Base-by-base conservation (phyloP, 1,140 invertebrate genomes). In the Popillia japonica region DNA sequence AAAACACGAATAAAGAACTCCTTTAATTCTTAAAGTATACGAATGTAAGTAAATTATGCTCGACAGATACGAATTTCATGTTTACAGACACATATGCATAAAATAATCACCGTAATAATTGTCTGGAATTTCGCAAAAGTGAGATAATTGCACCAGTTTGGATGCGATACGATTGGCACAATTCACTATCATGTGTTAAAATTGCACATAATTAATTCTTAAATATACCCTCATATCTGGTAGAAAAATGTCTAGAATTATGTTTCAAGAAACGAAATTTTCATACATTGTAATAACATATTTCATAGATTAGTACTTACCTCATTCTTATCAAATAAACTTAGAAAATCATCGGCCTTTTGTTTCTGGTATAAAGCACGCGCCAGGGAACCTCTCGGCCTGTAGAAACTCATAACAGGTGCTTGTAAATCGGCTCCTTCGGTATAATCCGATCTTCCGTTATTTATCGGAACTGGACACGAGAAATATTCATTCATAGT, bases 281-380 rank as follows among this genome's bases (percentile, higher is more conserved):
- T 9, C 42, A 14, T 44, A 44, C 2, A 14, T 44, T 44, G 1
- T 44, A 44, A 7, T 6, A 42, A 6, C 10, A 42, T 64, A n/a
- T 20, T 22, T 6, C 22, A 22, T 4, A 72, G 27, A 11, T 9
- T 72, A 72, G 9, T 22, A 84, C 90, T 90, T 86, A 93, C 93
- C 89, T 91, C 88, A 74, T 87, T 88, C 83, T 92, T 92, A 84
- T 94, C 91, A 82, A 92, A 89, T 23, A 87, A 86, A 79, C 90
- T 87, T 0, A 93, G 88, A 78, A 89, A 87, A 82, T 92, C 89
- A 84, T 94, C 93, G 80, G 91, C 90, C 75, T 88, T 85, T 80
- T 93, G 91, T 84, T 93, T 92, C 80, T 93, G 90, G 87, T 93
- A 93, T 6, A 94, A 86, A 41, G 92, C 88, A 80, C 92, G 87